A percentile compares a stretch with the other conserved stretches of the same genome.
Evolutionary conservation across 2,797 vertebrate species (phyloP).

Genomic region (Atherinosoma microstoma): DNA sequence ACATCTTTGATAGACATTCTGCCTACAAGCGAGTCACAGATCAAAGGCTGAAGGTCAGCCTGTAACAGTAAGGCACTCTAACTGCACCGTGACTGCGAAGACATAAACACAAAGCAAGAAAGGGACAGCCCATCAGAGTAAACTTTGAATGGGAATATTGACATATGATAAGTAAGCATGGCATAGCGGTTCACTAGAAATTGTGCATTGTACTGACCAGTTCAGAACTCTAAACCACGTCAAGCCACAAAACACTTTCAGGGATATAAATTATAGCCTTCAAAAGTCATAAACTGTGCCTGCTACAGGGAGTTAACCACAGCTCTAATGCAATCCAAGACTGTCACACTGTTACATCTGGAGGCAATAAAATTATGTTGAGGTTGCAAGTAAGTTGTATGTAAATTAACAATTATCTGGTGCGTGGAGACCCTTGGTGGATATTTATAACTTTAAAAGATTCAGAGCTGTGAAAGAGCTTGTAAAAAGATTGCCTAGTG

Average conservation of each 20-base stretch:
- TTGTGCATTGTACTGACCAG: neutral
- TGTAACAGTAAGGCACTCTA: conserved; percentile 38
- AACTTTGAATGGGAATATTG: conserved; percentile 22
- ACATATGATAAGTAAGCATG: conserved; percentile 2
- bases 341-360: conserved; percentile 55
- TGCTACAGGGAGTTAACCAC: conserved; percentile 44
- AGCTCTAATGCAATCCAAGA: conserved; percentile 24
- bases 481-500: neutral
- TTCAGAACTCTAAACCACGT: conserved; percentile 14
- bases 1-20: conserved; percentile 64
- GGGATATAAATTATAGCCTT: conserved; percentile 60
- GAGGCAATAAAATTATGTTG: conserved; percentile 53
- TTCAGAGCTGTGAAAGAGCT: conserved; percentile 5
- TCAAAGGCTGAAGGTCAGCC: conserved; percentile 69
- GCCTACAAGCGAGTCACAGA: conserved; percentile 44
- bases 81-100: conserved; percentile 21
- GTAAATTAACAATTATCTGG: conserved; percentile 6
- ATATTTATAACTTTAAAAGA: conserved; percentile 16
- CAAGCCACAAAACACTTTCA: conserved; percentile 58
- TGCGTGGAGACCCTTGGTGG: neutral
- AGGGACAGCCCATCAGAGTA: conserved; percentile 6
- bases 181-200: conserved; percentile 5
- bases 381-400: conserved; percentile 26
- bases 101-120: conserved; percentile 23
- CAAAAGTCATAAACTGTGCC: conserved; percentile 52